Base-by-base conservation (phyloP, 2,797 vertebrate genomes). In the Numenius phaeopus region DNA sequence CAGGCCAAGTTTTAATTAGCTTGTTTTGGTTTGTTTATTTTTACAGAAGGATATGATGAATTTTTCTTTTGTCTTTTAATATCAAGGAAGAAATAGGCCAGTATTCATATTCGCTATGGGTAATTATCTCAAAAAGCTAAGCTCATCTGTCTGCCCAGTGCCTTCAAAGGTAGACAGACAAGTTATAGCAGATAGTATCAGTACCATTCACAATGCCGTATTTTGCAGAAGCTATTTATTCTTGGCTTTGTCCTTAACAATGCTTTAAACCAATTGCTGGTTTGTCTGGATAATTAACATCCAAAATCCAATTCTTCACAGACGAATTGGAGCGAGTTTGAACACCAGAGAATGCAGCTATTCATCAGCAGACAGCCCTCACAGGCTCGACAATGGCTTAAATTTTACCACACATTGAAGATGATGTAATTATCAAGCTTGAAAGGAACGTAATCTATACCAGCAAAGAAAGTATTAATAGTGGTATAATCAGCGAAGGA, bases 211-310 rank as follows among this genome's bases (percentile, higher is more conserved):
- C 75, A 82, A 71, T 37, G 34, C 34, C 27, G 2, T 47, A 64
- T 84, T 83, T 65, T 70, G 55, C 79, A 95, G 73, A 40, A 87
- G 55, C 73, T 73, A 49, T 66, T 84, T 84, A 78, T 73, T 75
- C 46, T 66, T 57, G 0, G 1, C 57, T 94, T 96, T 80, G 84
- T 67, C 62, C 39, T 67, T 58, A 64, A 85, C 71, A 85, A 90
- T 50, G 21, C 67, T 67, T 87, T 71, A 76, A 90, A 64, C 54
- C 62, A 58, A 58, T 13, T 76, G 67, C 71, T 76, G 79, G 88
- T 85, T 89, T 85, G 79, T 58, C 83, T 86, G 71, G 71, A 50
- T 85, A 92, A 95, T 90, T 90, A 88, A 88, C 44, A 92, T n/a
- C 39, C 76, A 26, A 88, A 92, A 79, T 79, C 57, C 62, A 84